Base-by-base conservation (phyloP, 2,888 invertebrate species). In the Andrena chrysosceles region DNA sequence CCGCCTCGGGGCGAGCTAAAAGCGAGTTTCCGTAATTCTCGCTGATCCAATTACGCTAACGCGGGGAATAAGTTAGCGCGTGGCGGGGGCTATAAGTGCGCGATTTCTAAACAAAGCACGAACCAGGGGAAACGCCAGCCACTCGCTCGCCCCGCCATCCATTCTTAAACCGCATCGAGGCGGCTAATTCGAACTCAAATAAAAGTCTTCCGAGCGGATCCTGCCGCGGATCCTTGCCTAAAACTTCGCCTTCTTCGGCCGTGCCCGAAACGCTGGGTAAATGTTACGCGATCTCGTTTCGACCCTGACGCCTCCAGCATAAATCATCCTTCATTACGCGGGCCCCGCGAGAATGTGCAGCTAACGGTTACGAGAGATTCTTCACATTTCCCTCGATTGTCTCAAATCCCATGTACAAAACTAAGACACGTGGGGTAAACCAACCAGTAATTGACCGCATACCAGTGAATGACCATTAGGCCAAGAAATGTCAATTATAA, bases 41-140 rank as follows among this genome's bases (percentile, higher is more conserved):
- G 87, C 86, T 89, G 91, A 92, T 92, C 91, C 91, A 92, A 92
- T 92, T 92, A 91, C 89, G 88, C 85, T 88, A 89, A 91, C 86
- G 88, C 85, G 80, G 85, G 75, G 89, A 91, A 92, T 92, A 92
- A 90, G 91, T 91, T 91, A 87, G 89, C 84, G 87, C 82, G 83
- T 69, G 70, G 60, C 69, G 81, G 72, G 42, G 69, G 75, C 85
- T 84, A 83, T 90, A 90, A 91, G 89, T 89, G 89, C 79, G 84
- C 89, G 86, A 91, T 92, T 92, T 89, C 89, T 89, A 92, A 92
- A 92, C 91, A 91, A 90, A 91, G 91, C 91, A 92, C 92, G 91
- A 91, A 89, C 85, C 56, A 74, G 66, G 67, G 67, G 84, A 88
- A 89, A 82, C 77, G 81, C 79, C 83, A 80, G 74, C 86, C 81